Evolutionary conservation across 2,113 vertebrate genomes (phyloP).

Genomic region (Silurus asotus): DNA sequence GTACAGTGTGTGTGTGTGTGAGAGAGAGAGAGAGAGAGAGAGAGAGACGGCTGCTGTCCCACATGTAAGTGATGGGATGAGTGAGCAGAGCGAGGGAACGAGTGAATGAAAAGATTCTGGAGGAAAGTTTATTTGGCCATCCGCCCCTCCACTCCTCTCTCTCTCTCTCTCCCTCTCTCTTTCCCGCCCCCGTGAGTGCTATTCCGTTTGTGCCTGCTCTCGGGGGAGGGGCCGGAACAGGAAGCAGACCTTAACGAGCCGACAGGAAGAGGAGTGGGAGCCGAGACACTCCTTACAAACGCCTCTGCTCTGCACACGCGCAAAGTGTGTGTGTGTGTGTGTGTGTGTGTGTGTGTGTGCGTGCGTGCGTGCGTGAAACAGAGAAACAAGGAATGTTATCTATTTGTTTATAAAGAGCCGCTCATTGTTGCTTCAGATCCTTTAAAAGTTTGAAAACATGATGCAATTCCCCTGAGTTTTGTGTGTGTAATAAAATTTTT

Average conservation of each 20-base stretch:
- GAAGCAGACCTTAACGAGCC: conserved; percentile 70
- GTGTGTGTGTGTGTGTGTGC: conserved; percentile 6
- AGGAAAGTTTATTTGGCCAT: conserved; percentile 72
- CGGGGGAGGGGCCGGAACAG: conserved; percentile 74
- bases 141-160: conserved; percentile 63
- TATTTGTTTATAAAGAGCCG: conserved; percentile 18
- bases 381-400: conserved; percentile 40
- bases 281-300: conserved; percentile 55
- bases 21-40: neutral
- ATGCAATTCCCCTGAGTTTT: neutral
- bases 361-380: neutral
- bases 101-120: conserved; percentile 65
- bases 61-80: conserved; percentile 3
- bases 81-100: neutral
- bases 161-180: conserved; percentile 44
- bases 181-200: conserved; percentile 47
- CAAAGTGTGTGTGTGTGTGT: conserved; percentile 42
- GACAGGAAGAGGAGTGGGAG: conserved; percentile 72
- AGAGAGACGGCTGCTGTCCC: neutral
- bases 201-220: conserved; percentile 43
- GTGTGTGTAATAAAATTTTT: neutral
- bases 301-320: conserved; percentile 37
- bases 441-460: neutral
- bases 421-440: conserved; percentile 1
- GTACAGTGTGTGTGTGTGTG: neutral